These are phyloP conservation scores for Augiades crinisus DNA, from an alignment of 2,888 invertebrate species.

Conservation along the genomic window DNA sequence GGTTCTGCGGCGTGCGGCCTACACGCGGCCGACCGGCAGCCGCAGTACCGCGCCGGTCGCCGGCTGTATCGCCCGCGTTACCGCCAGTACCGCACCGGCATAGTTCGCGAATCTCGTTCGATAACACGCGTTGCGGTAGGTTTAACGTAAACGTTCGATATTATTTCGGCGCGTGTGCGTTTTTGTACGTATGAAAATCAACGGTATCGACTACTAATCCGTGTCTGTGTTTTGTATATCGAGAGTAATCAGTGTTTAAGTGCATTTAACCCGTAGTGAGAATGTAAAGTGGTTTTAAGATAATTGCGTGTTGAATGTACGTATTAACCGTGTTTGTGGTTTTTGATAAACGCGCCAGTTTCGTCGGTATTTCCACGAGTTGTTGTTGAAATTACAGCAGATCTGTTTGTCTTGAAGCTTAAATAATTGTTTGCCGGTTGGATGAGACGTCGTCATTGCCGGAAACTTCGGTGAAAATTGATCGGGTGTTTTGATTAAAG, in stretches of 20 bases:
- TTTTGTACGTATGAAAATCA: slow-evolving; percentile 39
- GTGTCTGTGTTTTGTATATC: slow-evolving; percentile 30
- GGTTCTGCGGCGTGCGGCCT: slow-evolving; percentile 48
- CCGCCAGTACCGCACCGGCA: slow-evolving; percentile 30
- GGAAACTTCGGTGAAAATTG: slow-evolving; percentile 1
- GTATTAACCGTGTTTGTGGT: slow-evolving; percentile 33
- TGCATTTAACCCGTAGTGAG: slow-evolving; percentile 28
- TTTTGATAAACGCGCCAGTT: slow-evolving; percentile 24
- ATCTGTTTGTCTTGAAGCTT: not conserved
- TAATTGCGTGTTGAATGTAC: slow-evolving; percentile 31
- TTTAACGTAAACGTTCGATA: slow-evolving; percentile 49
- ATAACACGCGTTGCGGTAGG: slow-evolving; percentile 67
- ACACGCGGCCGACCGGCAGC: slow-evolving; percentile 68
- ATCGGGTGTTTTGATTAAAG: not conserved
- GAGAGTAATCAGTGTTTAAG: slow-evolving; percentile 25
- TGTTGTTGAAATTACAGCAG: not conserved
- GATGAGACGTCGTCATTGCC: not conserved
- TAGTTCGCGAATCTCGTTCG: slow-evolving; percentile 39
- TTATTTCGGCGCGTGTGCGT: slow-evolving; percentile 39
- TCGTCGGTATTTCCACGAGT: slow-evolving; percentile 30
- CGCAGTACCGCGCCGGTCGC: slow-evolving; percentile 75
- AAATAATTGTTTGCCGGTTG: not conserved
- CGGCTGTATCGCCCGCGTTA: slow-evolving; percentile 57
- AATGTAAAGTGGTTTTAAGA: slow-evolving; percentile 30
- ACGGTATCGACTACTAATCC: slow-evolving; percentile 16